Percentiles rank a stretch among this genome's conserved stretches.
Evolutionary conservation across 2,113 vertebrate genomes (phyloP).

Genomic region (Saguinus midas): DNA sequence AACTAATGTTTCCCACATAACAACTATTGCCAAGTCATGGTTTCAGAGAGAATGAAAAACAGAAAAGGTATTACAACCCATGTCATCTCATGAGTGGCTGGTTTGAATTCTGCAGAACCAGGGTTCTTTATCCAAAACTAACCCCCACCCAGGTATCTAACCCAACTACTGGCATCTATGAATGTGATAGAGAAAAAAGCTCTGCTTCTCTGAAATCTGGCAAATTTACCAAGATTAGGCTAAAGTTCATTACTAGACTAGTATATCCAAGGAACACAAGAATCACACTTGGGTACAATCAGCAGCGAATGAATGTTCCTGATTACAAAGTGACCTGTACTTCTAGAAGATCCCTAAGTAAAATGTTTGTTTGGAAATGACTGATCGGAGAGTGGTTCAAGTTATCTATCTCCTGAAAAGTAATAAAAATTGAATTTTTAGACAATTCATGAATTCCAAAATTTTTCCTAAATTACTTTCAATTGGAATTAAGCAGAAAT

Average conservation of each 20-base stretch:
- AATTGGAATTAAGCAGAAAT: conserved; percentile 22
- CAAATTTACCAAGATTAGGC: neutral
- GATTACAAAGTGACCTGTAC: neutral
- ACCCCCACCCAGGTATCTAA: neutral
- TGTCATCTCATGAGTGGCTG: neutral
- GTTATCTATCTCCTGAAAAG: neutral
- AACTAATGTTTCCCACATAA: neutral
- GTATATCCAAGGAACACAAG: no score
- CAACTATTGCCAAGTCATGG: neutral
- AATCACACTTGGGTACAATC: no score
- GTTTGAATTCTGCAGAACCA: neutral
- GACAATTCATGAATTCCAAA: conserved; percentile 12
- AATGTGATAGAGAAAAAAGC: neutral
- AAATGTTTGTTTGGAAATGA: neutral
- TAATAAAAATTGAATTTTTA: neutral
- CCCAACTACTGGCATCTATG: neutral
- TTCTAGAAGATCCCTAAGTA: neutral
- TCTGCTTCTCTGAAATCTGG: neutral
- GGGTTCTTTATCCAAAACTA: neutral
- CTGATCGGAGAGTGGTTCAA: neutral
- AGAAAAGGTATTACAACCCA: neutral
- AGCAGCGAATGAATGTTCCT: neutral
- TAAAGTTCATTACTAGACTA: neutral
- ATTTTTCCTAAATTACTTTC: conserved; percentile 23
- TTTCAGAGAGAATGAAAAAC: neutral